A percentile compares a stretch with the other conserved stretches of the same genome.
Evolutionary conservation across 2,888 invertebrate genomes (phyloP).

Genomic region (Anticlea derivata): DNA sequence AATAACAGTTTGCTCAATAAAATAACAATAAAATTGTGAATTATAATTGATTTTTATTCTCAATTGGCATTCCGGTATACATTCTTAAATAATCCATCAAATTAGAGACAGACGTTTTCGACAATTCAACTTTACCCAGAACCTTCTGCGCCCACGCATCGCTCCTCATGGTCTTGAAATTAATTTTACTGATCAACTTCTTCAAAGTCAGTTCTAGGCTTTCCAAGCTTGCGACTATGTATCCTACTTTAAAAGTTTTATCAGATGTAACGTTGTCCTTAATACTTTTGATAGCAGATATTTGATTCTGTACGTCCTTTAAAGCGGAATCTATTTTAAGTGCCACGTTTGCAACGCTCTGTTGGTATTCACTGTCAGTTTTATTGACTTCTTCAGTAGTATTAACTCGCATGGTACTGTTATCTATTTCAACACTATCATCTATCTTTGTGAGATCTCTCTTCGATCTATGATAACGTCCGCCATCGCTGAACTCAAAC

Average conservation of each 20-base stretch:
- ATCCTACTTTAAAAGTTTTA: background rate
- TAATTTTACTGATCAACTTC: background rate
- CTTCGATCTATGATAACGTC: background rate
- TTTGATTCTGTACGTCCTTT: background rate
- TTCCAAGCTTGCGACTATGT: constrained; percentile 1
- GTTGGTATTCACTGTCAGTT: background rate
- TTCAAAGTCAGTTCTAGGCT: background rate
- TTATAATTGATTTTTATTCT: no score
- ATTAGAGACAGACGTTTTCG: background rate
- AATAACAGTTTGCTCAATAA: no score
- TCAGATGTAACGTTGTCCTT: background rate
- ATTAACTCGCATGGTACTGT: background rate
- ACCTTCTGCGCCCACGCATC: background rate
- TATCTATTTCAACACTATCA: background rate
- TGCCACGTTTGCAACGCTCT: background rate
- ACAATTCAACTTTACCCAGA: background rate
- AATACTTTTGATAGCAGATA: constrained; percentile 1
- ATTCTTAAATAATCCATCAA: constrained; percentile 1
- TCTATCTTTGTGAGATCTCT: background rate
- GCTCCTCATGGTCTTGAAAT: background rate
- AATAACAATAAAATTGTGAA: no score
- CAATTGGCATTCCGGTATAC: background rate
- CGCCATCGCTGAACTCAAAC: background rate
- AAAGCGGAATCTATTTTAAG: background rate
- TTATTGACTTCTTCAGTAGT: background rate